Conservation (phyloP, 2,113 vertebrate species). For the Struthio camelus region DNA sequence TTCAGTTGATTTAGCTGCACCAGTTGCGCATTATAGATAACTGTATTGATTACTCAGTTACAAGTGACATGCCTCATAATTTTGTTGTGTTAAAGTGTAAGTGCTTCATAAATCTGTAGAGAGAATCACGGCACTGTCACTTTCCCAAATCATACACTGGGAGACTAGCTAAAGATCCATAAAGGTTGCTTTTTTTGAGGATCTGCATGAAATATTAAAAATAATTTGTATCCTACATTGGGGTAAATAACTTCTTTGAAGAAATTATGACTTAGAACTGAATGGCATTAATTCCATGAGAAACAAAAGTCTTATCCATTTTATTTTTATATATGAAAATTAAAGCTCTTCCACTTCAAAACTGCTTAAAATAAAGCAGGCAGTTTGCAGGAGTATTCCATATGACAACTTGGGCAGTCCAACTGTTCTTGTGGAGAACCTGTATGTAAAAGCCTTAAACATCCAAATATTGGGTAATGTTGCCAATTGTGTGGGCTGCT, state of each 20-base stretch:
- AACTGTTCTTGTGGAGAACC: background rate
- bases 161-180: background rate
- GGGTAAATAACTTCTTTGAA: background rate
- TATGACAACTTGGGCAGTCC: background rate
- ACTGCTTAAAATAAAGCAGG: background rate
- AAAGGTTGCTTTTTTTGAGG: background rate
- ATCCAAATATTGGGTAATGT: background rate
- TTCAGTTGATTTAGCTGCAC: background rate
- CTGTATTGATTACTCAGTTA: background rate
- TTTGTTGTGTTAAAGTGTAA: conserved; percentile 1
- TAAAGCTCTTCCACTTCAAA: background rate
- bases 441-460: background rate
- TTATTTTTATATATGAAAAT: background rate
- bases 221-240: background rate
- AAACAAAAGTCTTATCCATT: background rate
- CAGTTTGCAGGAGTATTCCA: background rate
- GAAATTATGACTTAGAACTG: background rate
- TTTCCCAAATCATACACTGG: background rate
- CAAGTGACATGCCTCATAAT: background rate
- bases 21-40: background rate
- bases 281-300: background rate
- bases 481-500: background rate
- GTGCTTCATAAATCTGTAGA: background rate
- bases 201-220: background rate
- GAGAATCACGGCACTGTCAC: background rate